Percentiles rank a stretch among this genome's conserved stretches.
Evolutionary conservation across 2,797 vertebrate genomes (phyloP).

Genomic region (Cynodonichthys magdalenae): DNA sequence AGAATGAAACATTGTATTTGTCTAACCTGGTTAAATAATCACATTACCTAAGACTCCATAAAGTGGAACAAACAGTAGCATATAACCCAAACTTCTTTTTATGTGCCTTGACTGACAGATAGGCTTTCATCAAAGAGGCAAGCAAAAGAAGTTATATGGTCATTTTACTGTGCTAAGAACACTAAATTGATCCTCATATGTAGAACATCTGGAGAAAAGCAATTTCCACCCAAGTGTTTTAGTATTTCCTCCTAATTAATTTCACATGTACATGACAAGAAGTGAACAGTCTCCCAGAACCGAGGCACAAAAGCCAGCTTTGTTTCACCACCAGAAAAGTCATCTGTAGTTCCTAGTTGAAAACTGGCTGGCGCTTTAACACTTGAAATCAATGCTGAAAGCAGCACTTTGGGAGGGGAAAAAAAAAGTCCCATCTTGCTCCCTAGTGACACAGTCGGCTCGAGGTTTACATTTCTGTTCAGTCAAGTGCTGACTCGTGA

Average conservation of each 20-base stretch:
- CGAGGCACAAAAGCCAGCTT: constrained; percentile 84
- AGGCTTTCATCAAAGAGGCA: constrained; percentile 83
- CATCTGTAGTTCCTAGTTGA: constrained; percentile 72
- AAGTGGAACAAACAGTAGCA: constrained; percentile 86
- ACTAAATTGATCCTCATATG: constrained; percentile 85
- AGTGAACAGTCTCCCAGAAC: constrained; percentile 82
- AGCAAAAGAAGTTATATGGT: constrained; percentile 71
- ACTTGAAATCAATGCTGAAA: constrained; percentile 64
- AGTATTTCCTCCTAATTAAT: constrained; percentile 90
- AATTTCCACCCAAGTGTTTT: constrained; percentile 89
- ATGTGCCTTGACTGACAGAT: constrained; percentile 82
- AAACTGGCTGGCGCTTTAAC: constrained; percentile 58
- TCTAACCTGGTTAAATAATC: constrained; percentile 87
- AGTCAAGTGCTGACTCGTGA: constrained; percentile 33
- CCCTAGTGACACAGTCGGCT: constrained; percentile 42
- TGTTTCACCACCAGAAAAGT: constrained; percentile 78
- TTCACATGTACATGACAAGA: constrained; percentile 88
- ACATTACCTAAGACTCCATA: constrained; percentile 84
- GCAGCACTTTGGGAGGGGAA: constrained; percentile 43
- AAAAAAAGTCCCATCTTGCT: constrained; percentile 65
- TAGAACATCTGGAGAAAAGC: constrained; percentile 86
- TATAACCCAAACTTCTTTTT: constrained; percentile 75
- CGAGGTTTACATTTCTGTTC: constrained; percentile 49
- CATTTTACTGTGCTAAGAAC: constrained; percentile 78
- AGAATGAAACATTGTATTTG: constrained; percentile 85